Evolutionary conservation across 1,140 invertebrate species (phyloP), one percentile per base, ranked within the genome.

Genomic region (Cyrtorhinus lividipennis): DNA sequence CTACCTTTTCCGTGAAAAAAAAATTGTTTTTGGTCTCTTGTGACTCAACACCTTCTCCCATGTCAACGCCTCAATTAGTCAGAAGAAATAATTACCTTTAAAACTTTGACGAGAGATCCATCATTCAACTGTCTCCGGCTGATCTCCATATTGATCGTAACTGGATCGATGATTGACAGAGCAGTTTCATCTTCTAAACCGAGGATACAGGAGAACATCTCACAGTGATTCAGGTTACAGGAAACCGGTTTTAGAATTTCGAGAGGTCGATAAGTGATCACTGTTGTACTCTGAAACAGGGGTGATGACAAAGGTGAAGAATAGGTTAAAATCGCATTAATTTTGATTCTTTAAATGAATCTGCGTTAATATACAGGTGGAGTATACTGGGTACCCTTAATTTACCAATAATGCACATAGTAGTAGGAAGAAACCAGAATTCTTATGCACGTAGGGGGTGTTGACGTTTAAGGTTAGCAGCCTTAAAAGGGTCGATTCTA

Each of bases 81-180:
- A n/a, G n/a, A n/a, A n/a, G 30, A 48, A 46, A 18, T 58, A 20
- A 22, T 5, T 62, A 66, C 61, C 27, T 65, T 66, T 38, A 67
- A 27, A 18, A 68, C 64, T 61, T 66, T 67, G 12, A 66, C 56
- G 8, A 67, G 66, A n/a, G 69, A 66, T 59, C 70, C 67, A 64
- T 67, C 44, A 1, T 56, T 59, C 56, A 71, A 62, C 46, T 70
- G 67, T 38, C 69, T 66, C 10, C 68, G 70, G 10, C 77, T 78
- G 1, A 88, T 69, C 64, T 88, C 85, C 25, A 88, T 78, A 69
- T 83, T 88, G 15, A 93, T 75, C 3, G 85, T 90, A 48, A 91
- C 86, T 0, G 94, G 94, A 75, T 97, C 93, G 56, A 97, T 88
- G 66, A 98, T 97, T n/a, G 92, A 93, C 2, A 96, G 76, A 1